Conservation (phyloP, 1,140 invertebrate genomes). For the Rhizoglyphus robini region DNA sequence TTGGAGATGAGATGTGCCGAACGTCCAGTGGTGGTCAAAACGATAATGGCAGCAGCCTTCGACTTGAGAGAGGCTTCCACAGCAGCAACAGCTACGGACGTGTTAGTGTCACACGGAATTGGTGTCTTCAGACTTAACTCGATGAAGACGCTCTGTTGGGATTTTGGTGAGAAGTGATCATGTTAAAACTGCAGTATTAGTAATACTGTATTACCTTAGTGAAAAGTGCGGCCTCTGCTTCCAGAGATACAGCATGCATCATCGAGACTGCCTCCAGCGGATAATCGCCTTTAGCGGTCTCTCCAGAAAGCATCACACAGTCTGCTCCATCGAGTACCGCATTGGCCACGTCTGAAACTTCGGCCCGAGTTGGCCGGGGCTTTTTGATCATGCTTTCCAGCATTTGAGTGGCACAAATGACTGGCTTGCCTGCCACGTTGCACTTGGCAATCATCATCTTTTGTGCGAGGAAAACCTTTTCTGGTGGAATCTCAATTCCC, state of each 20-base stretch:
- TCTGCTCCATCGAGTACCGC: slow-evolving; percentile 93
- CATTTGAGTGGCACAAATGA: slow-evolving; percentile 97
- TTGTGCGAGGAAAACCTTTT: slow-evolving; percentile 97
- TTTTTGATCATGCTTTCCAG: slow-evolving; percentile 97
- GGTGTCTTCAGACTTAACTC: slow-evolving; percentile 27
- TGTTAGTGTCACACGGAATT: slow-evolving; percentile 64
- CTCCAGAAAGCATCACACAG: slow-evolving; percentile 96
- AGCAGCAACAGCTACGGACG: slow-evolving; percentile 86
- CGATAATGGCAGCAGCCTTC: slow-evolving; percentile 77
- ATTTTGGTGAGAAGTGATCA: neutral
- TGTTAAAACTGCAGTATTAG: slow-evolving; percentile 11
- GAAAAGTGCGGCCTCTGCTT: slow-evolving; percentile 94
- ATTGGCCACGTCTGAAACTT: slow-evolving; percentile 93
- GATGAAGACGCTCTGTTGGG: slow-evolving; percentile 25
- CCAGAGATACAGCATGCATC: slow-evolving; percentile 93
- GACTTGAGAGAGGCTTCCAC: slow-evolving; percentile 89
- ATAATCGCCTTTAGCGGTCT: slow-evolving; percentile 68
- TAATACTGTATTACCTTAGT: slow-evolving; percentile 43
- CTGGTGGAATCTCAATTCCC: slow-evolving; percentile 55
- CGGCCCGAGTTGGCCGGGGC: slow-evolving; percentile 84
- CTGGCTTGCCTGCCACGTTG: slow-evolving; percentile 81
- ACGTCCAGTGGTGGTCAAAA: slow-evolving; percentile 83
- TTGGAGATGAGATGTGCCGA: slow-evolving; percentile 84
- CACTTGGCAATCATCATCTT: slow-evolving; percentile 90
- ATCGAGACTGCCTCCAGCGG: slow-evolving; percentile 79